Base-by-base conservation (phyloP, 1,140 invertebrate species). In the Pantala flavescens region DNA sequence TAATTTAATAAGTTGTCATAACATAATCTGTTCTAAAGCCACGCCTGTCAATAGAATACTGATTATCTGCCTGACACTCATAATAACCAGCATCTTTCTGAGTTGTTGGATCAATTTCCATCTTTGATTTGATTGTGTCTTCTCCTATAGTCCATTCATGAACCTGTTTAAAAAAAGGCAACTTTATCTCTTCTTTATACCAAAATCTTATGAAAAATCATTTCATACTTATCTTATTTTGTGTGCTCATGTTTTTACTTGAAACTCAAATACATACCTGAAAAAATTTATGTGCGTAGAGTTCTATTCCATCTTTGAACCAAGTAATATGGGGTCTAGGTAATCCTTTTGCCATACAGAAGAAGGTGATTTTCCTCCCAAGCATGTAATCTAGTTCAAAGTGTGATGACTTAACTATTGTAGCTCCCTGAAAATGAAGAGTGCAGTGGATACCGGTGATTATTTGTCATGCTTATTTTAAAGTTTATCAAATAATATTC, bases 11-110 rank as follows among this genome's bases (percentile, higher is more conserved):
- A 36, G 87, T 86, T 76, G 88, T 84, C 84, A 88, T 88, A 76
- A 88, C 88, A 78, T 90, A 90, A 81, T 90, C 89, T 19, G 89
- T 90, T 75, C 89, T 81, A 76, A 92, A 92, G 73, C 89, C 88
- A 74, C 89, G 82, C 76, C 86, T 85, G 81, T 92, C 91, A 16
- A 92, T 88, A 0, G 90, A 85, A 78, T 90, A 92, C 80, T 91
- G 90, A 82, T 92, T 92, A 76, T 92, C 90, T 7, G 90, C 90
- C 77, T 90, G 88, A 77, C 89, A 91, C 79, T 90, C 88, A 76
- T 91, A 91, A 76, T 88, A 90, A 16, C 90, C 90, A 14, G 87
- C 87, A 82, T 89, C 88, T 78, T 84, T 86, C 79, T 87, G 86
- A 36, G 85, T 84, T 10, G 85, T 85, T 10, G 86, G 87, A 77